Percentiles rank a stretch among this genome's conserved stretches.
These are phyloP conservation scores for Acanthiza pusilla DNA, from an alignment of 2,797 vertebrate genomes.

Conservation along the genomic window DNA sequence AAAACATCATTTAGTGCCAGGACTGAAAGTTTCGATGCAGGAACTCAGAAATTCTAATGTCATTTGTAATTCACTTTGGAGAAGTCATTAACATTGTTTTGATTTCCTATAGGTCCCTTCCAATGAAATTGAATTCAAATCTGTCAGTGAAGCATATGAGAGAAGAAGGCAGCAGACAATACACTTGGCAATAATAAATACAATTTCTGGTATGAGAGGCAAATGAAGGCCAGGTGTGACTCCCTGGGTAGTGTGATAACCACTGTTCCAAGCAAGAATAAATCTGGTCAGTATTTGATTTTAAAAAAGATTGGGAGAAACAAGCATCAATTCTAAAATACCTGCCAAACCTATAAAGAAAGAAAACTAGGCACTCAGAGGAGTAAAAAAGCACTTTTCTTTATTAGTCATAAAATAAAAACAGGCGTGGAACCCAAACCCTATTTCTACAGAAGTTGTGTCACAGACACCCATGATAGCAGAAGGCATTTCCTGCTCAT, in stretches of 20 bases:
- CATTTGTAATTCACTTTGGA: background rate
- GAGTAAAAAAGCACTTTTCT: background rate
- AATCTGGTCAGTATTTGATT: constrained; percentile 84
- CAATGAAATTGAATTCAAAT: background rate
- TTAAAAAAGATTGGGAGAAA: constrained; percentile 77
- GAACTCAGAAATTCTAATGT: background rate
- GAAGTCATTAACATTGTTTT: background rate
- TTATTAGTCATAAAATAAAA: constrained; percentile 24
- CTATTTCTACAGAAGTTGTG: background rate
- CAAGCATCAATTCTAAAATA: constrained; percentile 73
- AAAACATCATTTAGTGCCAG: background rate
- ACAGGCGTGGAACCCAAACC: background rate
- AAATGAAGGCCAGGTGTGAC: constrained; percentile 83
- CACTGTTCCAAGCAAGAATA: constrained; percentile 79
- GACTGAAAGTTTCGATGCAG: background rate
- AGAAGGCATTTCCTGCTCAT: background rate
- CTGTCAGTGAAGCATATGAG: background rate
- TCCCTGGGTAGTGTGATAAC: constrained; percentile 81
- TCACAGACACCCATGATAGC: background rate
- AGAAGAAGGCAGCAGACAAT: background rate
- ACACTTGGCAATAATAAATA: background rate
- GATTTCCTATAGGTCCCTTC: background rate
- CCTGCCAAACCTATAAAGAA: constrained; percentile 69
- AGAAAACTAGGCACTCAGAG: background rate
- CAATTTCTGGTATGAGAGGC: constrained; percentile 74